Conservation (phyloP, 1,140 invertebrate species). For the Pectinophora gossypiella region DNA sequence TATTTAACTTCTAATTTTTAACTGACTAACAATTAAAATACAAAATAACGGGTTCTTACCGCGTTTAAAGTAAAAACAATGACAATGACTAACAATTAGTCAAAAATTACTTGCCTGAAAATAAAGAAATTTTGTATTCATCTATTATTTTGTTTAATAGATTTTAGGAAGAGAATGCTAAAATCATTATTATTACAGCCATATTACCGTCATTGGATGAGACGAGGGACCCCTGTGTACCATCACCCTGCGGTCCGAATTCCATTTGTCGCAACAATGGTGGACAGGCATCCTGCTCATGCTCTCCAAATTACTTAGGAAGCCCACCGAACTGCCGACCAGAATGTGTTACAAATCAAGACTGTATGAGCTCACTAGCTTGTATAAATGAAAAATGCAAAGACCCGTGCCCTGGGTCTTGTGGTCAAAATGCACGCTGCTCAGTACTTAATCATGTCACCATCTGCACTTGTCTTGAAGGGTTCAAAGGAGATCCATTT, state of each 20-base stretch:
- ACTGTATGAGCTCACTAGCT: slow-evolving; percentile 78
- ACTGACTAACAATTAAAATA: too few relatives aligned
- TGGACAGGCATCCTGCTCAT: slow-evolving; percentile 78
- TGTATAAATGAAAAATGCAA: slow-evolving; percentile 80
- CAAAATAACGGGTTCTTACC: too few relatives aligned
- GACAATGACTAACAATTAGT: background rate
- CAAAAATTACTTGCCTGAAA: too few relatives aligned
- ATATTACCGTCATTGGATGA: slow-evolving; percentile 50
- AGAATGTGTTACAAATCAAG: slow-evolving; percentile 81
- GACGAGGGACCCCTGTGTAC: slow-evolving; percentile 73
- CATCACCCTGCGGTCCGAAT: slow-evolving; percentile 81
- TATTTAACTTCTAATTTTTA: too few relatives aligned
- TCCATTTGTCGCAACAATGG: slow-evolving; percentile 78
- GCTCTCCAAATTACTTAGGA: slow-evolving; percentile 78
- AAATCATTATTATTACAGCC: slow-evolving; percentile 31
- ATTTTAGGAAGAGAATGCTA: too few relatives aligned
- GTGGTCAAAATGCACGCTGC: slow-evolving; percentile 78
- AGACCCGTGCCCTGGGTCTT: slow-evolving; percentile 81
- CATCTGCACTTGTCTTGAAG: slow-evolving; percentile 79
- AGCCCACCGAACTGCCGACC: slow-evolving; percentile 80
- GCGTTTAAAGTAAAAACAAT: too few relatives aligned
- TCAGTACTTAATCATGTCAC: slow-evolving; percentile 79
- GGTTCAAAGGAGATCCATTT: slow-evolving; percentile 81
- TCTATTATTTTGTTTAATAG: too few relatives aligned
- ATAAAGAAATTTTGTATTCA: too few relatives aligned